Percentiles rank a stretch among this genome's conserved stretches.
Evolutionary conservation across 2,113 vertebrate species (phyloP).

Genomic region (Vulpes ferrilata): DNA sequence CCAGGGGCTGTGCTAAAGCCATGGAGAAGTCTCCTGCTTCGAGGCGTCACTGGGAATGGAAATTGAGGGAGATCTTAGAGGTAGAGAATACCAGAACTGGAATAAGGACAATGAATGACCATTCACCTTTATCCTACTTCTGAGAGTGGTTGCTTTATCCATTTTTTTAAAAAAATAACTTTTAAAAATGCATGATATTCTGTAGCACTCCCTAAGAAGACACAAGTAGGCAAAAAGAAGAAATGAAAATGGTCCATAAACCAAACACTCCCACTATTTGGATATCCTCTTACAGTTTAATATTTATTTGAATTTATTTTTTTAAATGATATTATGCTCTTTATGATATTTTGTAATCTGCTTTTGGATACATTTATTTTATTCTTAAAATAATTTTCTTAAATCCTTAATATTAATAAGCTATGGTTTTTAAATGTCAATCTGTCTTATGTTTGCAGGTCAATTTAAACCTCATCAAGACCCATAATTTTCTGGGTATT

Average conservation of each 20-base stretch:
- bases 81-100: background rate
- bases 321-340: background rate
- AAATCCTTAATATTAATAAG: background rate
- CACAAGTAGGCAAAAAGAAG: background rate
- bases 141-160: background rate
- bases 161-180: background rate
- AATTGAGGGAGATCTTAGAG: background rate
- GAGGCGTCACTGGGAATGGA: background rate
- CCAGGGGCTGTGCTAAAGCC: background rate
- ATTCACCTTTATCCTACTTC: background rate
- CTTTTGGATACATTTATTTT: background rate
- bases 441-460: background rate
- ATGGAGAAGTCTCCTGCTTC: background rate
- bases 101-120: background rate
- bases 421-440: background rate
- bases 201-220: background rate
- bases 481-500: background rate
- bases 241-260: background rate
- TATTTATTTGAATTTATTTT: conserved; percentile 27
- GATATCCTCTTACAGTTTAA: background rate
- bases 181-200: background rate
- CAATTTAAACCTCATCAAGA: background rate
- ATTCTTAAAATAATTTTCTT: background rate
- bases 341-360: background rate
- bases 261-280: background rate